Conservation (phyloP, 2,888 invertebrate species). For the Eupithecia subfuscata region DNA sequence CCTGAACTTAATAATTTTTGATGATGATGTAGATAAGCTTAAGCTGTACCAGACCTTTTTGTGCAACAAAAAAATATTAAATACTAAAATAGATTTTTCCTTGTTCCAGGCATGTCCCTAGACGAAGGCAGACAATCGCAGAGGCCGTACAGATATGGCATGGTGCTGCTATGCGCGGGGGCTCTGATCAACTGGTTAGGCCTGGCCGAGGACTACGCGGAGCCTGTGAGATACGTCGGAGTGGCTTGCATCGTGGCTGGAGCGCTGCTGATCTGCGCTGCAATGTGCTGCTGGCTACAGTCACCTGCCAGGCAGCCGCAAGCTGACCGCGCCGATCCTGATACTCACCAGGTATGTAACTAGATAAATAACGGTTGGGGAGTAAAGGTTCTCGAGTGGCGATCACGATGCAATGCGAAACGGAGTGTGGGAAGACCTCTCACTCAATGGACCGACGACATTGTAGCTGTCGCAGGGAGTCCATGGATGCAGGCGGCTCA, state of each 20-base stretch:
- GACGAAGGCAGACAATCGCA: slow-evolving; percentile 87
- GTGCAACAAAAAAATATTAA: background rate
- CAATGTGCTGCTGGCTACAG: slow-evolving; percentile 90
- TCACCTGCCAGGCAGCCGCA: slow-evolving; percentile 78
- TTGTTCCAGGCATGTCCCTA: slow-evolving; percentile 85
- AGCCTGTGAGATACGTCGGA: slow-evolving; percentile 89
- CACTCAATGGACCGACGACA: too few species aligned
- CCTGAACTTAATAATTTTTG: background rate
- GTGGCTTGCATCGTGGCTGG: slow-evolving; percentile 90
- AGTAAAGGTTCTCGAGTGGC: too few species aligned
- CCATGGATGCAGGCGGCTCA: too few species aligned
- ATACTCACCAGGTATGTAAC: slow-evolving; percentile 80
- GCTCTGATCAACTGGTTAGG: slow-evolving; percentile 90
- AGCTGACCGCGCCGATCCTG: slow-evolving; percentile 72
- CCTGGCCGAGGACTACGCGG: slow-evolving; percentile 88
- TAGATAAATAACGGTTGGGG: too few species aligned
- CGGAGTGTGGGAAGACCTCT: too few species aligned
- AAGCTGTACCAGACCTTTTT: background rate
- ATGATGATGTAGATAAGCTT: background rate
- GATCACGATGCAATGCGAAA: too few species aligned
- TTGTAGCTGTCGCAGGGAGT: too few species aligned
- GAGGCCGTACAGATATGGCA: slow-evolving; percentile 89
- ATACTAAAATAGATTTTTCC: background rate
- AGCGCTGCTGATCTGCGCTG: slow-evolving; percentile 88
- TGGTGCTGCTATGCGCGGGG: slow-evolving; percentile 88